Evolutionary conservation across 1,140 invertebrate genomes (phyloP).

Genomic region (Potamilus streckersoni): DNA sequence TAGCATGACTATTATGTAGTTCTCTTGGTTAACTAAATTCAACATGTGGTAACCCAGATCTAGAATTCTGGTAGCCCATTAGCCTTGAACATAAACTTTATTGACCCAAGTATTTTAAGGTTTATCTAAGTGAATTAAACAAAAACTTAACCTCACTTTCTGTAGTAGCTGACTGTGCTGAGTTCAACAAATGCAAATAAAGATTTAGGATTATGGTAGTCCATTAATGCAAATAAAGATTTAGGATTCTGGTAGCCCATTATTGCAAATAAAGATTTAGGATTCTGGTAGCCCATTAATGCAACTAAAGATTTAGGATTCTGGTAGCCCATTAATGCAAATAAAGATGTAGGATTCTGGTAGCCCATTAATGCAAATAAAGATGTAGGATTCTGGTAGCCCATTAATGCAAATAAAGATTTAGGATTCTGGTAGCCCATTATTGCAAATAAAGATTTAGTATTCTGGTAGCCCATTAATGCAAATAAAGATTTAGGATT

Average conservation of each 20-base stretch:
- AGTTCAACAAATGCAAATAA: not conserved
- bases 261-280: not conserved
- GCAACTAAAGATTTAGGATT: not conserved
- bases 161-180: not conserved
- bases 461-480: not conserved
- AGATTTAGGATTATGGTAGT: not conserved
- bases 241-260: not conserved
- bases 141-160: conserved; percentile 64
- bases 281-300: not conserved
- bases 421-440: not conserved
- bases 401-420: not conserved
- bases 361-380: not conserved
- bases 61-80: not conserved
- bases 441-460: not conserved
- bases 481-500: not conserved
- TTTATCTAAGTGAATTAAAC: too few relatives aligned
- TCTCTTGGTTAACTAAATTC: too few relatives aligned
- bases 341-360: not conserved
- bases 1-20: too few relatives aligned
- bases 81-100: not conserved
- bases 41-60: too few relatives aligned
- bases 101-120: not conserved
- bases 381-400: not conserved
- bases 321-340: not conserved
- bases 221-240: not conserved